These are phyloP conservation scores for Cephus cinctus DNA, from an alignment of 1,140 invertebrate species.

Conservation along the genomic window DNA sequence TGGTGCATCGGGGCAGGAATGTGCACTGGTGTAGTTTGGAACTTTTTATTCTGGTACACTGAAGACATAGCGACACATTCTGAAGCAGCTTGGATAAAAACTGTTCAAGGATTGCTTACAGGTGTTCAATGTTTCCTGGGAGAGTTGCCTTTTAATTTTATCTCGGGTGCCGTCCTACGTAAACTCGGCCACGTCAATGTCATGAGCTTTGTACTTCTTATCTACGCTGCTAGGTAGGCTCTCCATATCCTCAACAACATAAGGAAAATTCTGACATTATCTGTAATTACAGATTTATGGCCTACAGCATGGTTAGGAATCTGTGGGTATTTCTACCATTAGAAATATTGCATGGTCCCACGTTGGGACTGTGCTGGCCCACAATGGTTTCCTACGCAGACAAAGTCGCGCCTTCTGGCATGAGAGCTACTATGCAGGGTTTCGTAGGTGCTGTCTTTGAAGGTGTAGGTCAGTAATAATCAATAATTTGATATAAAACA, in stretches of 20 bases:
- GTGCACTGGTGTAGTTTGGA: constrained; percentile 84
- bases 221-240: constrained; percentile 45
- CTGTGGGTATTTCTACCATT: constrained; percentile 82
- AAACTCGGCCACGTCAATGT: constrained; percentile 80
- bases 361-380: constrained; percentile 86
- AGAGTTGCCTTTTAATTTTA: constrained; percentile 87
- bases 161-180: constrained; percentile 77
- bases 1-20: constrained; percentile 82
- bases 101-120: constrained; percentile 74
- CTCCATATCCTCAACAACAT: not conserved
- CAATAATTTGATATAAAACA: constrained; percentile 1
- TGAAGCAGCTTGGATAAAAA: constrained; percentile 65
- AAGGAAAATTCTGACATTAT: constrained; percentile 63
- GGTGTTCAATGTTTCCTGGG: constrained; percentile 81
- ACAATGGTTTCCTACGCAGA: constrained; percentile 88
- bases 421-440: constrained; percentile 82
- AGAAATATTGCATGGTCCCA: constrained; percentile 83
- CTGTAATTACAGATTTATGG: constrained; percentile 73
- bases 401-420: constrained; percentile 80
- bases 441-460: constrained; percentile 84
- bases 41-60: constrained; percentile 81
- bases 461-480: constrained; percentile 65
- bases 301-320: constrained; percentile 79
- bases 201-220: constrained; percentile 79
- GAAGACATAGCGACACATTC: constrained; percentile 64